phyloP scores from a whole-genome alignment of 2,113 vertebrate genomes.

The Podarcis muralis region DNA sequence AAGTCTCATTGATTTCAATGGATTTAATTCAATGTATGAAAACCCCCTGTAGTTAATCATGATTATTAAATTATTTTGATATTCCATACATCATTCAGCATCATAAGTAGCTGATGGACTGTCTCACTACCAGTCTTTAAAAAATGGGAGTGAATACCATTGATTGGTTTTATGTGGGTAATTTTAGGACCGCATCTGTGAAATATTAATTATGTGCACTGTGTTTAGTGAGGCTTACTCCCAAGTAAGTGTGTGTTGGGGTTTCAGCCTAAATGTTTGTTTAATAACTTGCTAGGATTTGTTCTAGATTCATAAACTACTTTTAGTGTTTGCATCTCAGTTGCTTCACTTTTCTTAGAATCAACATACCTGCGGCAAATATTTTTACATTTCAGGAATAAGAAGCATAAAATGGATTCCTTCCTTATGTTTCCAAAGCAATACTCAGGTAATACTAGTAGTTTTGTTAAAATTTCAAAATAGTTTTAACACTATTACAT shows the following conservation, averaged over 20 bases:
- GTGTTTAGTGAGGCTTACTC: background rate
- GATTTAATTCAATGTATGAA: slow-evolving; percentile 63
- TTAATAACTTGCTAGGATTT: background rate
- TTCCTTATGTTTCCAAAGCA: background rate
- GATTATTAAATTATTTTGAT: slow-evolving; percentile 42
- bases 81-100: slow-evolving; percentile 31
- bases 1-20: background rate
- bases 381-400: background rate
- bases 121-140: background rate
- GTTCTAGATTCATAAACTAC: slow-evolving; percentile 27
- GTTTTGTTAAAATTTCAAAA: background rate
- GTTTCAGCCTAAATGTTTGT: background rate
- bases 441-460: background rate
- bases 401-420: background rate
- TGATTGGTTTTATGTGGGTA: background rate
- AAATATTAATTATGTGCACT: background rate
- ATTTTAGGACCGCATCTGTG: background rate
- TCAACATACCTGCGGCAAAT: background rate
- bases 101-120: background rate
- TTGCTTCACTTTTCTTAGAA: background rate
- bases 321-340: slow-evolving; percentile 36
- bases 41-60: slow-evolving; percentile 60
- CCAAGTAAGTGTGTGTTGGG: background rate
- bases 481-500: background rate
- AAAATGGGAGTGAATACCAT: background rate